Base-by-base conservation (phyloP, 1,140 invertebrate genomes). In the Zaprionus capensis region DNA sequence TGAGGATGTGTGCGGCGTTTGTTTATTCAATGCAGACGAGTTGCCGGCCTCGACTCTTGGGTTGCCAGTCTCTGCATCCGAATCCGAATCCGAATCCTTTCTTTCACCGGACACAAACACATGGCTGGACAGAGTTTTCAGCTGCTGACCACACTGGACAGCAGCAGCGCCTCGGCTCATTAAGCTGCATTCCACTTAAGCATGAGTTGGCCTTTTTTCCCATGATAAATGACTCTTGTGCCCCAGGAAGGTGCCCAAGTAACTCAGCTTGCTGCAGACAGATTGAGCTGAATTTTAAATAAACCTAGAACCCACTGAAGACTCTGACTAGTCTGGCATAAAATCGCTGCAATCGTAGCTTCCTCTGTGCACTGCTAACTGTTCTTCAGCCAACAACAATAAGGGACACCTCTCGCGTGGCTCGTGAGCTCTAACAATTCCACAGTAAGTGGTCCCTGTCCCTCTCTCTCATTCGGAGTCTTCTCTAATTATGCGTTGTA, bases 71-170 rank as follows among this genome's bases (percentile, higher is more conserved):
- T 55, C 46, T 55, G 55, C 56, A 53, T 53, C 12, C 11, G 59
- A 22, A 28, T 14, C 28, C 28, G 68, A 56, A 67, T 77, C 46
- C 71, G 20, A 12, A 38, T 57, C 58, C 71, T 61, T 83, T 85
- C 85, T 90, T 88, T 88, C 66, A 71, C 68, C 67, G 26, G 55
- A 64, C 75, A 63, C 36, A 65, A 65, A 62, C 67, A 69, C 68
- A 76, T 63, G 34, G 34, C 59, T 34, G 62, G 49, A 56, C 67
- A 79, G 75, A 74, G 41, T 66, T 81, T 81, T 82, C 84, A 88
- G 85, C 85, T 88, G 85, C 85, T 88, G 85, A 88, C 85, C 85
- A 90, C 66, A 77, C 85, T 88, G 77, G 80, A 69, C 82, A 80
- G 36, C 31, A 34, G 20, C 36, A 61, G 36, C 36, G 38, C 75